Conservation (phyloP, 2,797 vertebrate genomes). For the Urocyon cinereoargenteus region DNA sequence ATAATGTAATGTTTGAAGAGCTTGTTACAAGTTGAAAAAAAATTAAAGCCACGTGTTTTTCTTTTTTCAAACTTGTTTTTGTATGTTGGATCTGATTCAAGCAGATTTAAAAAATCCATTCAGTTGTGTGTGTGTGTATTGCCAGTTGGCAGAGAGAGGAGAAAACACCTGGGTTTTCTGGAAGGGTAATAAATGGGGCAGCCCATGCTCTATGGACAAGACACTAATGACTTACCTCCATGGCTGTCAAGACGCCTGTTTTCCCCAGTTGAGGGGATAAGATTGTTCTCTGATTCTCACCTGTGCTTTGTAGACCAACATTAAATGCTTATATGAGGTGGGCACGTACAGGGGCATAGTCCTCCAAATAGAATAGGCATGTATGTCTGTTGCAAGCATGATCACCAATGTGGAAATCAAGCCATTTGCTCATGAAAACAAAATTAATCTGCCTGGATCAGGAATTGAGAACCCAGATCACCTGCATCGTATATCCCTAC, state of each 20-base stretch:
- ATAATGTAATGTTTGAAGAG: not conserved
- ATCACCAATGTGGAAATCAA: not conserved
- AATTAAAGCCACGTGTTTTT: not conserved
- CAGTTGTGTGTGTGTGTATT: not conserved
- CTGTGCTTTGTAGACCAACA: not conserved
- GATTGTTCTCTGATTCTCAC: not conserved
- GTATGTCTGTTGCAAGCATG: not conserved
- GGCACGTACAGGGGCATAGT: not conserved
- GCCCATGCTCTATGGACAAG: not conserved
- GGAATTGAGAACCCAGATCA: not conserved
- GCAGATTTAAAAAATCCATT: not conserved
- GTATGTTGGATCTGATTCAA: not conserved
- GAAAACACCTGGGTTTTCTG: not conserved
- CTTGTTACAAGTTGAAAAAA: not conserved
- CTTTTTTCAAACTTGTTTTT: not conserved
- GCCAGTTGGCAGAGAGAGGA: not conserved
- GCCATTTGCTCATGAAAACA: not conserved
- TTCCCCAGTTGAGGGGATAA: not conserved
- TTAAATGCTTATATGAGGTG: not conserved
- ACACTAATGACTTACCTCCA: not conserved
- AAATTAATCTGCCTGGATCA: not conserved
- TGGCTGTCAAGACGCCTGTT: conserved; percentile 1
- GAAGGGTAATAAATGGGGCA: not conserved
- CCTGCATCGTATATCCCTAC: fast-evolving
- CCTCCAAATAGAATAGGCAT: not conserved